Evolutionary conservation across 2,113 vertebrate genomes (phyloP).

Genomic region (Salvelinus namaycush): DNA sequence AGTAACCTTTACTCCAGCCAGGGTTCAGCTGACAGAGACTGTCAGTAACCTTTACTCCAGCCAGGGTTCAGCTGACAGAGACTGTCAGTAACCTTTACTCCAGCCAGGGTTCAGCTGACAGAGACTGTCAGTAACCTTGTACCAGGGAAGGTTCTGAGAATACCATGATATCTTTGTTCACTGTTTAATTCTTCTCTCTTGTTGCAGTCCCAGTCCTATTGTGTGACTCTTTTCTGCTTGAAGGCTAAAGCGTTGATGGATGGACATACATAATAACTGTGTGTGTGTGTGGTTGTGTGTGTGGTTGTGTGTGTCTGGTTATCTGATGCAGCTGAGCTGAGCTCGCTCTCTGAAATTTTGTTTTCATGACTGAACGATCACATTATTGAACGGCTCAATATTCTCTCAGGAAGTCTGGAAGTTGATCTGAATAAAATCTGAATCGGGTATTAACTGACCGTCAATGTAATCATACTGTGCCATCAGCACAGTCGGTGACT

Average conservation of each 20-base stretch:
- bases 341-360: conserved; percentile 49
- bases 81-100: no score
- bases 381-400: conserved; percentile 53
- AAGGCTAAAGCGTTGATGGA: conserved; percentile 46
- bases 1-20: no score
- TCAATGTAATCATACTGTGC: conserved; percentile 20
- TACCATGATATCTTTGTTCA: conserved; percentile 45
- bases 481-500: background rate
- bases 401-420: conserved; percentile 40
- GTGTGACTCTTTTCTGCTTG: conserved; percentile 48
- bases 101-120: no score
- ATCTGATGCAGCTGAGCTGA: conserved; percentile 45
- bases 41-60: no score
- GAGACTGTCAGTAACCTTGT: background rate
- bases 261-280: conserved; percentile 56
- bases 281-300: conserved; percentile 2
- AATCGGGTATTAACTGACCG: conserved; percentile 36
- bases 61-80: no score
- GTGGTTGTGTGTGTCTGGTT: background rate
- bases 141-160: conserved; percentile 27
- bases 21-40: no score
- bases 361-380: conserved; percentile 64
- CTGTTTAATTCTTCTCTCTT: conserved; percentile 32
- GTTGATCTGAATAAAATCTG: conserved; percentile 55
- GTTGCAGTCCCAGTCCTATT: conserved; percentile 50